Conservation (phyloP, 1,140 invertebrate genomes). For the Trichomalopsis sarcophagae region DNA sequence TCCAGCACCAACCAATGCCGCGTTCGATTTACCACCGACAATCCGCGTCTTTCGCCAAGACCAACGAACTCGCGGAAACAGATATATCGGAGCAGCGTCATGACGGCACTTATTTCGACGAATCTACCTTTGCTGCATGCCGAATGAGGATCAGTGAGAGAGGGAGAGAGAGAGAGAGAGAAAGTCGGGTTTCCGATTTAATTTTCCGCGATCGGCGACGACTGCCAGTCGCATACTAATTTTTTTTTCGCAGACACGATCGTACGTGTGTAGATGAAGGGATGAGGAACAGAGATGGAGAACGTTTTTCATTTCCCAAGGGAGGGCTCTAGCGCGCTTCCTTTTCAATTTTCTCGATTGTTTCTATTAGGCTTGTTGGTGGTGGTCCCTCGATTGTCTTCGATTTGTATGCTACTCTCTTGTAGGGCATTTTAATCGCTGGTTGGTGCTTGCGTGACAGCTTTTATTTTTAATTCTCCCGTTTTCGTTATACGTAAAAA, state of each 20-base stretch:
- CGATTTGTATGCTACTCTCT: not conserved
- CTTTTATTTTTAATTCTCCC: not conserved
- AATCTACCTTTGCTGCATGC: not conserved
- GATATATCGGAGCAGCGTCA: no score
- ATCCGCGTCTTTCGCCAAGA: not conserved
- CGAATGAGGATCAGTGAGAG: not conserved
- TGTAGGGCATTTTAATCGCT: not conserved
- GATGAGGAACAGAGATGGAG: not conserved
- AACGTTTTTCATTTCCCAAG: slow-evolving; percentile 15
- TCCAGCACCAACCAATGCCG: no score
- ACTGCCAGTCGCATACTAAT: slow-evolving; percentile 36
- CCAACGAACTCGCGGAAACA: not conserved
- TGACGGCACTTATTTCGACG: not conserved
- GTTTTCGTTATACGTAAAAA: not conserved
- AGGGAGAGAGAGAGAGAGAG: not conserved
- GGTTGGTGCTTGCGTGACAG: not conserved
- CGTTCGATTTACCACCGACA: not conserved
- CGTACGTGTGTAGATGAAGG: not conserved
- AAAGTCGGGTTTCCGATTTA: slow-evolving; percentile 23
- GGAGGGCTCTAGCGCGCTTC: slow-evolving; percentile 28
- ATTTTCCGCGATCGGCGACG: slow-evolving; percentile 35
- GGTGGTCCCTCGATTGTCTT: not conserved
- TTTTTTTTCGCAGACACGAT: slow-evolving; percentile 11
- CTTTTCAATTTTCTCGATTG: slow-evolving; percentile 37
- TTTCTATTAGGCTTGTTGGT: slow-evolving; percentile 30